Base-by-base conservation (phyloP, 2,113 vertebrate genomes). In the Microcebus jonahi region DNA sequence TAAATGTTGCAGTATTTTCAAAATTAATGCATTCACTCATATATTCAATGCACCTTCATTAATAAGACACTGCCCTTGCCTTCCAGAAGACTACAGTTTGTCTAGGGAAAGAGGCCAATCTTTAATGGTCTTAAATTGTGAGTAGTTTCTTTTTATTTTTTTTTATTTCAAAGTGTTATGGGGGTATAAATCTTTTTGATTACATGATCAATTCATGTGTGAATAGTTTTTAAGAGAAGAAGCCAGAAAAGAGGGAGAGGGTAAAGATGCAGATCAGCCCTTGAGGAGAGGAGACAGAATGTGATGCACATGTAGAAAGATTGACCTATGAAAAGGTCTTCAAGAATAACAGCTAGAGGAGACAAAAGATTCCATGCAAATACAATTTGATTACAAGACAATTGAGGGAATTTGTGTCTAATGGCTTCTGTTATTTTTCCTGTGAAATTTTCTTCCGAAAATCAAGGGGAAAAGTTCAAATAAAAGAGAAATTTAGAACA, bases 1-100 rank as follows among this genome's bases (percentile, higher is more conserved):
- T 92, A 95, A 96, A 73, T 94, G 45, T 75, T 73, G 53, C 6
- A 57, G 14, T 70, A 42, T n/a, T 92, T 91, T 83, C 34, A 83
- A 91, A 96, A 76, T 70, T 76, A 71, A 63, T 79, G 61, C 42
- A 91, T 68, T 91, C 11, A 31, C 34, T 94, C 67, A 68, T 61
- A 34, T 57, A 76, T 21, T 81, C 87, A 76, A 68, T 59, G 59
- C 42, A 34, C 65, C 17, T 75, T 75, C 39, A 88, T 77, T 70
- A 94, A 88, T 20, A 94, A 88, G 48, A 83, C 61, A 77, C 42
- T 88, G 23, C 50, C 68, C 68, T 91, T 83, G 57, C n/a, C 61
- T 96, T 88, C 73, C 34, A 81, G 59, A 23, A 76, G n/a, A 75
- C 57, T 87, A 29, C 11, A 75, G 57, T 94, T 94, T 21, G 90